These are phyloP conservation scores for Gadus chalcogrammus DNA, from an alignment of 2,113 vertebrate species.

Conservation along the genomic window DNA sequence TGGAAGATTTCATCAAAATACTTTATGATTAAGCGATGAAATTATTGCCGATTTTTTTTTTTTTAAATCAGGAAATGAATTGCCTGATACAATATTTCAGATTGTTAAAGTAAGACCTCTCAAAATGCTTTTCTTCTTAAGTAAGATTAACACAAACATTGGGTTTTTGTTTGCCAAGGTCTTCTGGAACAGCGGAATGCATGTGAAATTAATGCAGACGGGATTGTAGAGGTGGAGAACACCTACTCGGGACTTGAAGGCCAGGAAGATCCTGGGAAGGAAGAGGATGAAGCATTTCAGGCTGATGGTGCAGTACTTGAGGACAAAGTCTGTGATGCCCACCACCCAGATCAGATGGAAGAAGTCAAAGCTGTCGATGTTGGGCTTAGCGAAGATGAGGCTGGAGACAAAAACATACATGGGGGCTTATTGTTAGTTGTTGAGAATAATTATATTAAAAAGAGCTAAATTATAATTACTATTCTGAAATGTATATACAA, in stretches of 20 bases:
- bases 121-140: too few species aligned
- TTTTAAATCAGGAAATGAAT: too few species aligned
- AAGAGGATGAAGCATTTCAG: conserved; percentile 90
- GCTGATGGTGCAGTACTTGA: conserved; percentile 91
- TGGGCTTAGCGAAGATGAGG: conserved; percentile 92
- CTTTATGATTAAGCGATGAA: conserved; percentile 17
- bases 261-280: conserved; percentile 88
- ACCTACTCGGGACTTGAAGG: conserved; percentile 94
- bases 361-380: conserved; percentile 88
- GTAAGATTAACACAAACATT: too few species aligned
- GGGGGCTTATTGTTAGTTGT: not conserved
- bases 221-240: too few species aligned
- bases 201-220: too few species aligned
- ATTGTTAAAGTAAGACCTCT: too few species aligned
- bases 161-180: too few species aligned
- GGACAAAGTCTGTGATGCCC: conserved; percentile 92
- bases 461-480: not conserved
- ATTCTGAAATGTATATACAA: not conserved
- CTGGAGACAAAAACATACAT: conserved; percentile 57
- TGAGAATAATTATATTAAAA: not conserved
- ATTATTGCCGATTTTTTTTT: too few species aligned
- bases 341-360: conserved; percentile 95
- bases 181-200: too few species aligned
- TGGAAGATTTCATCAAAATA: conserved; percentile 64
- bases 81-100: too few species aligned